Conservation (phyloP, 2,113 vertebrate genomes). For the Podiceps cristatus region DNA sequence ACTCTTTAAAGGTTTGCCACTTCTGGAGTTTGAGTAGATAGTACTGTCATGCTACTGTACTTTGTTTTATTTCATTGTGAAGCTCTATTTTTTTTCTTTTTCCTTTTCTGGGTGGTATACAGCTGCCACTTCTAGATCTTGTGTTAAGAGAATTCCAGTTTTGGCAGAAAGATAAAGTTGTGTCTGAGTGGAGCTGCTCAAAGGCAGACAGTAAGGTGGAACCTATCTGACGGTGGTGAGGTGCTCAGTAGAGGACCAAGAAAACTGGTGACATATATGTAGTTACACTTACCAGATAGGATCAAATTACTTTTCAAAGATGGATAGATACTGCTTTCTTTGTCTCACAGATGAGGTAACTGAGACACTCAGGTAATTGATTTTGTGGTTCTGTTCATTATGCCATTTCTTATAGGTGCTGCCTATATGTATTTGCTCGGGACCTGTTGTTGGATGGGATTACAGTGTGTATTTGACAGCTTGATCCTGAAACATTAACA, state of each 20-base stretch:
- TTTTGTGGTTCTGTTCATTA: background rate
- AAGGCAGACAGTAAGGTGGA: background rate
- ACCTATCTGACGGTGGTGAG: background rate
- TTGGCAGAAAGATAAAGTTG: background rate
- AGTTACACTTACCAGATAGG: background rate
- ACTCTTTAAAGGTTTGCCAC: background rate
- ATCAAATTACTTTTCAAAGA: background rate
- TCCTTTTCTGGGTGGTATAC: background rate
- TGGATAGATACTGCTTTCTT: background rate
- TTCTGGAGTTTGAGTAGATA: background rate
- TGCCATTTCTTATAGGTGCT: background rate
- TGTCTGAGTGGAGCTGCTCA: background rate
- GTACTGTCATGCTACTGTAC: background rate
- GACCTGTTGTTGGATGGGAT: background rate
- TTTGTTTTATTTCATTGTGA: background rate
- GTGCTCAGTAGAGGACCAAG: background rate
- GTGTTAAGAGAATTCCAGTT: background rate
- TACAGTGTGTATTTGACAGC: background rate
- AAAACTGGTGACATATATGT: background rate
- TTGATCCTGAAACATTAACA: background rate
- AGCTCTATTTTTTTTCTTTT: background rate
- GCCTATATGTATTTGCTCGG: background rate
- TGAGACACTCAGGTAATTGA: background rate
- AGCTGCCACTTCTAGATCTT: background rate
- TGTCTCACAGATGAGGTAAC: background rate